A percentile compares a stretch with the other conserved stretches of the same genome.
Conservation (phyloP, 2,797 vertebrate genomes). For the Spea hammondii region DNA sequence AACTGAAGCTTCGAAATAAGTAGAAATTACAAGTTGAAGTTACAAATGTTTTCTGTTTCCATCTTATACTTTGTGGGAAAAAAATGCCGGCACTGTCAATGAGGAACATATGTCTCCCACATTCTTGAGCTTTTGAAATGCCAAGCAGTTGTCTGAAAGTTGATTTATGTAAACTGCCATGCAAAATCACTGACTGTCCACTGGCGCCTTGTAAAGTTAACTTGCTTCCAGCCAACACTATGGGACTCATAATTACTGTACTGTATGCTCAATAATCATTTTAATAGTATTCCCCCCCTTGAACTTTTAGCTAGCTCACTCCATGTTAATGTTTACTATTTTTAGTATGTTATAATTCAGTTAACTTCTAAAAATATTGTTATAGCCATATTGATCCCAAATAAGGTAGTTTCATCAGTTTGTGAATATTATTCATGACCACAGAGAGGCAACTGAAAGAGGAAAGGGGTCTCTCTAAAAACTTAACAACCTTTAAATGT, state of each 20-base stretch:
- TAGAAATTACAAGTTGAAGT: background rate
- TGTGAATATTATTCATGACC: too few relatives aligned
- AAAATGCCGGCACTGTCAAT: background rate
- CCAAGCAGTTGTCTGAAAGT: slow-evolving; percentile 15
- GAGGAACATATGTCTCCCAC: slow-evolving; percentile 19
- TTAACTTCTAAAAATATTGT: too few relatives aligned
- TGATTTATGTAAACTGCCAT: slow-evolving; percentile 17
- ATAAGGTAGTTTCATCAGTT: too few relatives aligned
- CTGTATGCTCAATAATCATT: background rate
- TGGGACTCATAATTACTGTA: background rate
- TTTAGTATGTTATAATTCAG: too few relatives aligned
- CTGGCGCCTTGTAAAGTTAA: slow-evolving; percentile 4
- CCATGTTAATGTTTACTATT: too few relatives aligned
- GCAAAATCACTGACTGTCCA: slow-evolving; percentile 1
- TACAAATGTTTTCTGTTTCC: background rate
- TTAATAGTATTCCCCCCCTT: background rate
- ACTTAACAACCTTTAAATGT: too few relatives aligned
- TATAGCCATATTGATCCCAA: too few relatives aligned
- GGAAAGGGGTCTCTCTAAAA: too few relatives aligned
- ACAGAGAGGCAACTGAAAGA: too few relatives aligned
- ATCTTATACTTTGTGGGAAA: background rate
- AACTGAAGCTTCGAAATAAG: background rate
- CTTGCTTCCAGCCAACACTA: background rate
- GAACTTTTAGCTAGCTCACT: background rate
- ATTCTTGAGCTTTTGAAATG: slow-evolving; percentile 11